Base-by-base conservation (phyloP, 2,888 invertebrate species). In the Plebejus argus region DNA sequence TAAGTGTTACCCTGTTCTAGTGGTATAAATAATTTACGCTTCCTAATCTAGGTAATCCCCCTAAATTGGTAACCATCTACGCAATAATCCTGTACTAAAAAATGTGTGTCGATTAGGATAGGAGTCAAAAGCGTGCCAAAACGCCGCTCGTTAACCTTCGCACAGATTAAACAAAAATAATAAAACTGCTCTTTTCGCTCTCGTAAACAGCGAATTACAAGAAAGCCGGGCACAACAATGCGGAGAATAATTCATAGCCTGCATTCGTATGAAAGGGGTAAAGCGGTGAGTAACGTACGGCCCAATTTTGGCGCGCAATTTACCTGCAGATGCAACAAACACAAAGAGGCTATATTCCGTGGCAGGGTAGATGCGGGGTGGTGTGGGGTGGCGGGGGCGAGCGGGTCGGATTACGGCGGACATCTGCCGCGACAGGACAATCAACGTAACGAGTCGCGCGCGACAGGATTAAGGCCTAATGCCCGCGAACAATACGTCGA, bases 291-390 rank as follows among this genome's bases (percentile, higher is more conserved):
- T 88, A 90, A 91, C 87, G 87, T 89, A 90, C 90, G 87, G 88
- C 85, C 92, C 92, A 92, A 93, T 92, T 93, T 91, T 86, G 88
- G 91, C 87, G 86, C 87, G 89, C 92, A 92, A 92, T 92, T 92
- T 92, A 93, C 93, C 93, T 93, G 92, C 93, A 93, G 92, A 93
- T 93, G 93, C 92, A 93, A 90, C 92, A 89, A 90, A 91, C 89
- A 93, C 91, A 93, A 93, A 93, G 92, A 92, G 91, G 90, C 86
- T 88, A 89, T 89, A 89, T 90, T 88, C 88, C 86, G 85, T 86
- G 83, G 84, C 85, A 85, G 85, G 86, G 81, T 79, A 81, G 80
- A 80, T 80, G 78, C 80, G 80, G 83, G 78, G 81, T 80, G 85
- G 88, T 86, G 85, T 33, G 78, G 77, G 77, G 39, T 3, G 39